phyloP scores from a whole-genome alignment of 2,113 vertebrate genomes.

The Todiramphus chloris region DNA sequence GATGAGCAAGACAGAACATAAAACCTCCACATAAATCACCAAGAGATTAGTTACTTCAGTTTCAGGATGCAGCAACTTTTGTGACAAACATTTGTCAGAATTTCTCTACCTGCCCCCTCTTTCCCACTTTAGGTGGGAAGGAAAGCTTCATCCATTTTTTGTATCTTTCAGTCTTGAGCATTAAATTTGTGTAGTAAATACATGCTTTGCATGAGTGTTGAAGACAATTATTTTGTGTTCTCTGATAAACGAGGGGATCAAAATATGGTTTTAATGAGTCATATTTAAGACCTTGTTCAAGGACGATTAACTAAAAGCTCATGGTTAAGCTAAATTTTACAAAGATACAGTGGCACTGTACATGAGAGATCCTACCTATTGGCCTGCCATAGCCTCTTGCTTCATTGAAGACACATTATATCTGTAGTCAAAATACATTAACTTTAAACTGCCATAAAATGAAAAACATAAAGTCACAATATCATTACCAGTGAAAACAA shows the following conservation, averaged over 20 bases:
- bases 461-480: not conserved
- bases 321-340: not conserved
- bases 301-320: not conserved
- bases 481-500: not conserved
- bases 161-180: not conserved
- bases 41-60: slow-evolving; percentile 25
- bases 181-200: not conserved
- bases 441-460: not conserved
- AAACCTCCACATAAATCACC: not conserved
- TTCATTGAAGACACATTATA: not conserved
- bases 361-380: not conserved
- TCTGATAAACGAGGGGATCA: not conserved
- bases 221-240: not conserved
- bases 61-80: not conserved
- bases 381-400: fast-evolving
- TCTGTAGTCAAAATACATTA: not conserved
- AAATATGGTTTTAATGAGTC: not conserved
- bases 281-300: not conserved
- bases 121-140: not conserved
- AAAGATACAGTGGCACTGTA: not conserved
- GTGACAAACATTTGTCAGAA: not conserved
- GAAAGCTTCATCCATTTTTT: not conserved
- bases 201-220: not conserved
- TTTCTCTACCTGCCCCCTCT: not conserved
- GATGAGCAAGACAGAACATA: slow-evolving; percentile 8